Percentiles rank a stretch among this genome's conserved stretches.
Conservation (phyloP, 2,888 invertebrate genomes). For the Odontocolon sp. region DNA sequence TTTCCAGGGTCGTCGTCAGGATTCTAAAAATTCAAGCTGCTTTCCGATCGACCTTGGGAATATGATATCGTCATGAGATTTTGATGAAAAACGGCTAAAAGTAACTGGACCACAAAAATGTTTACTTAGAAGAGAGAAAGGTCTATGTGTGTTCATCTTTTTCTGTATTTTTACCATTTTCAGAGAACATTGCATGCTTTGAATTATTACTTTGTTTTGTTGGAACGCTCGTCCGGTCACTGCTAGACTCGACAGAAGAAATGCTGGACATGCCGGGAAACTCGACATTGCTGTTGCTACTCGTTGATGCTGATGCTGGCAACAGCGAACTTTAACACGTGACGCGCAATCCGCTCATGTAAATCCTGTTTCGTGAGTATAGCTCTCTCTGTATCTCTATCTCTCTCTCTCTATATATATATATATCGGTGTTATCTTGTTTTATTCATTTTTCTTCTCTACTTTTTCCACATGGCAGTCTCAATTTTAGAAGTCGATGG, state of each 20-base stretch:
- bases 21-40: too few species aligned
- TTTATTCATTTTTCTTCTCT: not conserved
- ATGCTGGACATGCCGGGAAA: not conserved
- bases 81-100: slow-evolving; percentile 34
- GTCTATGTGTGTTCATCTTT: not conserved
- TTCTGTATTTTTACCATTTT: not conserved
- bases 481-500: too few species aligned
- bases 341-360: slow-evolving; percentile 35
- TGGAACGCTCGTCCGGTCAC: slow-evolving; percentile 15
- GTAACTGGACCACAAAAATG: slow-evolving; percentile 31
- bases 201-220: slow-evolving; percentile 44
- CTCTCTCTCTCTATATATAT: not conserved
- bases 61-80: not conserved
- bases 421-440: not conserved
- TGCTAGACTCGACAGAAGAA: slow-evolving; percentile 4
- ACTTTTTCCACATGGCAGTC: too few species aligned
- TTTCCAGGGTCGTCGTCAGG: too few species aligned
- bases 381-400: not conserved
- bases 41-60: too few species aligned
- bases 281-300: not conserved
- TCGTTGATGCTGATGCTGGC: not conserved
- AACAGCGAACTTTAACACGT: not conserved
- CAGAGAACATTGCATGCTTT: slow-evolving; percentile 15
- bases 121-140: slow-evolving; percentile 14
- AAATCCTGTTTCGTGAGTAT: slow-evolving; percentile 7